Conservation (phyloP, 1,140 invertebrate species). For the Drosophila azteca region DNA sequence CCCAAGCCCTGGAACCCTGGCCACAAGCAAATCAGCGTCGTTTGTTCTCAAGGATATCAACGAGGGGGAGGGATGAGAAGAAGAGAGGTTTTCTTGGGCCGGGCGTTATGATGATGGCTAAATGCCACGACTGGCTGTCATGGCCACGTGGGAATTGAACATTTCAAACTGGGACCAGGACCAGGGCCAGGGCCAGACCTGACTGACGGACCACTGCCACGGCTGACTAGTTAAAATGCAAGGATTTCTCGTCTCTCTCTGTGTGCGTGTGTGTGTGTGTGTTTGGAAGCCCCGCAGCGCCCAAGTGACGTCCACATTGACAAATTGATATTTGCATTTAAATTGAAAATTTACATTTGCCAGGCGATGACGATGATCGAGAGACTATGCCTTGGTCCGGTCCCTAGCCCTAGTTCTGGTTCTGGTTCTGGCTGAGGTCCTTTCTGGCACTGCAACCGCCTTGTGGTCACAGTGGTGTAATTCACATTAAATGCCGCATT, state of each 20-base stretch:
- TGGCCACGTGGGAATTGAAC: conserved; percentile 71
- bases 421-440: neutral
- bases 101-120: conserved; percentile 74
- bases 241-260: conserved; percentile 53
- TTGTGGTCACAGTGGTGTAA: conserved; percentile 83
- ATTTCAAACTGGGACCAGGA: conserved; percentile 8
- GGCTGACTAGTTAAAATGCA: conserved; percentile 80
- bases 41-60: conserved; percentile 41
- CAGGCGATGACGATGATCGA: conserved; percentile 65
- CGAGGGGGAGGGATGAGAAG: conserved; percentile 1
- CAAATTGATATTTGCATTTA: conserved; percentile 84
- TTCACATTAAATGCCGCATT: conserved; percentile 83
- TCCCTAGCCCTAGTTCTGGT: neutral
- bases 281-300: conserved; percentile 20
- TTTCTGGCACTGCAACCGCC: conserved; percentile 26
- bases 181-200: conserved; percentile 4
- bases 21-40: conserved; percentile 62
- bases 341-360: conserved; percentile 84
- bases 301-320: conserved; percentile 63
- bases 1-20: neutral
- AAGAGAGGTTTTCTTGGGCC: conserved; percentile 36
- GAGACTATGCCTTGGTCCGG: conserved; percentile 19
- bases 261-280: neutral
- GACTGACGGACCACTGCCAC: conserved; percentile 53
- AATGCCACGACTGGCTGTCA: conserved; percentile 70